Evolutionary conservation across 23 tunicate species (phyloP), one percentile per base, ranked within the genome.

Genomic region (Phallusia fumigata): DNA sequence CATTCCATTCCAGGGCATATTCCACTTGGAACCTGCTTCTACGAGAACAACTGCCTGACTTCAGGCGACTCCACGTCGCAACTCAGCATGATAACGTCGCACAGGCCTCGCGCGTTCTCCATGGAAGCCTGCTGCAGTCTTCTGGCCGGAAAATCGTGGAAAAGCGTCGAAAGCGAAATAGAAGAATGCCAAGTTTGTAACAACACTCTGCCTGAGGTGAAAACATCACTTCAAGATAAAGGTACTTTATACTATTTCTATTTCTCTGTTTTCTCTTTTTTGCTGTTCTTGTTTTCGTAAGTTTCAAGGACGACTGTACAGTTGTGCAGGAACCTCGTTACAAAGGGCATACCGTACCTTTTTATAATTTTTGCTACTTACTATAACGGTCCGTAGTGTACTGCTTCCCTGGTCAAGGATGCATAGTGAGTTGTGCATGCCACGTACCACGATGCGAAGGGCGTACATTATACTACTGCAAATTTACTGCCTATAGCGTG

Each of bases 111-210:
- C 36, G 36, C 36, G 32, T 50, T 80, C 30, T 35, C 90, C 44
- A 73, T 33, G 30, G 87, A 64, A 6, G 75, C 82, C 24, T 88
- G 92, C 53, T 88, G 92, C 65, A 35, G 33, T 30, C 52, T 83
- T 33, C 35, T 88, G 40, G 82, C 84, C 15, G 87, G 92, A 33
- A 83, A 64, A 52, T 53, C 86, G 30, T 88, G 92, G 92, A 0
- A n/a, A 50, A 28, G 65, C 8, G 44, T 65, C n/a, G 32, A 31
- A 34, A 35, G 11, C 33, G 30, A 24, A 5, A 0, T 19, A 0
- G 53, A 65, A n/a, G 8, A 32, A n/a, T 82, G 85, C 32, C 6
- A 65, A 26, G 32, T n/a, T 33, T 82, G 85, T 35, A 40, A 72
- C 33, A 65, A 82, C 53, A 58, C 15, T 21, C 3, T 24, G 69